Percentiles rank a stretch among this genome's conserved stretches.
phyloP scores from a whole-genome alignment of 2,113 vertebrate genomes.

The Esox niger region DNA sequence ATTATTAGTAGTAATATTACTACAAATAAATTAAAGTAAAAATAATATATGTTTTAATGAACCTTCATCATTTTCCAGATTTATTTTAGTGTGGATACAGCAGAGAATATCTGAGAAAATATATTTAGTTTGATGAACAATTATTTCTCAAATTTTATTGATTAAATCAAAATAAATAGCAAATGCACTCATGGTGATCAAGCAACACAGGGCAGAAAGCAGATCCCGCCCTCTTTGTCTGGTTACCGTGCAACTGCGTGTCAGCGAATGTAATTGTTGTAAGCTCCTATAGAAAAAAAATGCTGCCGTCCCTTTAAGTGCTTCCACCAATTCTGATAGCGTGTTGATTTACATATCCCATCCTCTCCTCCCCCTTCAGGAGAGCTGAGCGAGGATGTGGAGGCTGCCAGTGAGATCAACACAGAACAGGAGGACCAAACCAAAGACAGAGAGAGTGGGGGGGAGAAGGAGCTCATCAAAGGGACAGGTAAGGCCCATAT shows the following conservation, averaged over 20 bases:
- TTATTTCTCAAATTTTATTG: slow-evolving; percentile 19
- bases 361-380: slow-evolving; percentile 85
- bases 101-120: not conserved
- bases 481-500: slow-evolving; percentile 85
- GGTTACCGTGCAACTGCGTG: slow-evolving; percentile 67
- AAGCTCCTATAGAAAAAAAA: slow-evolving; percentile 76
- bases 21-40: too few relatives aligned
- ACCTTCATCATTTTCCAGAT: not conserved
- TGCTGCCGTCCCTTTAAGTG: slow-evolving; percentile 80
- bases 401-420: slow-evolving; percentile 86
- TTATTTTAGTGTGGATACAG: not conserved
- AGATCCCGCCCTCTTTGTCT: slow-evolving; percentile 69
- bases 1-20: too few relatives aligned
- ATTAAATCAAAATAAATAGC: slow-evolving; percentile 39
- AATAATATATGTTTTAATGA: not conserved
- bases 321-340: slow-evolving; percentile 82
- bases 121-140: not conserved
- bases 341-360: slow-evolving; percentile 79
- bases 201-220: slow-evolving; percentile 36
- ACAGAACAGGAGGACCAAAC: slow-evolving; percentile 90
- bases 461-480: slow-evolving; percentile 92
- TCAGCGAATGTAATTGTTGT: slow-evolving; percentile 75
- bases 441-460: slow-evolving; percentile 90
- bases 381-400: slow-evolving; percentile 92
- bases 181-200: slow-evolving; percentile 35